phyloP scores from a whole-genome alignment of 2,888 invertebrate species.

The Oithona nana region DNA sequence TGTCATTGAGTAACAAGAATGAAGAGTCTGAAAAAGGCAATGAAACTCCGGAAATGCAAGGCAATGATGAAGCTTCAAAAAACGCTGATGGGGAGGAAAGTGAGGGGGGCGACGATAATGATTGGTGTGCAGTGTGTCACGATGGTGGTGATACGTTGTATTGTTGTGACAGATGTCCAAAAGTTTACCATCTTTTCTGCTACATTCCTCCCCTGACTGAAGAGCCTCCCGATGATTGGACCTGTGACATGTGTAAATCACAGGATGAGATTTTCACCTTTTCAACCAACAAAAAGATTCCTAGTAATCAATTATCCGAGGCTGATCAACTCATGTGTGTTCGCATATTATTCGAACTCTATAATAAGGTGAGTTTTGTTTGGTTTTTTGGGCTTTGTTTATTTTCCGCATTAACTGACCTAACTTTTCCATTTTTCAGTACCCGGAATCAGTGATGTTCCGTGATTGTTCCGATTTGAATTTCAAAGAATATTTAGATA shows the following conservation, averaged over 20 bases:
- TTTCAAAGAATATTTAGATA: not conserved
- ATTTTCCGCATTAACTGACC: not conserved
- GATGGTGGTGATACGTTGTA: conserved; percentile 13
- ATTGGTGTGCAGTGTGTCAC: conserved; percentile 17
- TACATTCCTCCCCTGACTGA: conserved; percentile 8
- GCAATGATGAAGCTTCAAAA: not conserved
- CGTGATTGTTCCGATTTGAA: conserved; percentile 10
- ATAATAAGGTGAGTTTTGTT: not conserved
- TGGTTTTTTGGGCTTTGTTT: not conserved
- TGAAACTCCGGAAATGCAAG: not conserved
- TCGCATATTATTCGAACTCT: conserved; percentile 3
- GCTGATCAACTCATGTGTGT: not conserved
- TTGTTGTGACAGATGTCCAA: conserved; percentile 15
- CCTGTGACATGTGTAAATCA: not conserved
- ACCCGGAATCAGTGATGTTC: not conserved
- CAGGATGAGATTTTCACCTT: not conserved
- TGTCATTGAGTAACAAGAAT: not conserved
- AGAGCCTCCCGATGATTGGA: conserved; percentile 16
- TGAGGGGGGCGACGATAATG: not conserved
- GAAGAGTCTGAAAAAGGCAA: not conserved
- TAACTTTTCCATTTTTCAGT: not conserved
- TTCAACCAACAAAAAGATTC: not conserved
- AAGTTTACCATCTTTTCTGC: conserved; percentile 15
- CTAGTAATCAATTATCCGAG: not conserved
- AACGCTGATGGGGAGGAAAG: not conserved